Percentiles rank a stretch among this genome's conserved stretches.
Conservation (phyloP, 2,797 vertebrate genomes). For the Falco concolor region DNA sequence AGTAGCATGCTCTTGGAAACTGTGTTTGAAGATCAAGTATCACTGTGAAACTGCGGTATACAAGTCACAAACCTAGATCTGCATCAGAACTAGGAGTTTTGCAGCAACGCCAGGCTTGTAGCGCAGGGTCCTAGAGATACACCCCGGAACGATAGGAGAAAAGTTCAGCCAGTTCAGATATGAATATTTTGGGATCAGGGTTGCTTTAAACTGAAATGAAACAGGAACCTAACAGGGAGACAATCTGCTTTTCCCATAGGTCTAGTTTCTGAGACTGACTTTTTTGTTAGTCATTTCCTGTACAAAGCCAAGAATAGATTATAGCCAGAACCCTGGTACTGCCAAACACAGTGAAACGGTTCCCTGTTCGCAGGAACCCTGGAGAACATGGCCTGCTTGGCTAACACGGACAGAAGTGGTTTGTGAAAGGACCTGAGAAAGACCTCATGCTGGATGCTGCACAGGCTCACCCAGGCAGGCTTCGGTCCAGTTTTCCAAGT, state of each 20-base stretch:
- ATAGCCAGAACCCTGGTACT: background rate
- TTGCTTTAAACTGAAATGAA: background rate
- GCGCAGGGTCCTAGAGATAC: background rate
- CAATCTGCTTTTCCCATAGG: background rate
- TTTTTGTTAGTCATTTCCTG: conserved; percentile 25
- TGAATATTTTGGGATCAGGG: fast-evolving
- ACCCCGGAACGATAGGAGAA: fast-evolving
- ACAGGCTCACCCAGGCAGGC: background rate
- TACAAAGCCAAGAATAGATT: background rate
- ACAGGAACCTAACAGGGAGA: background rate
- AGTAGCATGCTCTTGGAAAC: background rate
- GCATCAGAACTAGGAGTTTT: background rate
- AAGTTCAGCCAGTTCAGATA: fast-evolving
- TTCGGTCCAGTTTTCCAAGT: background rate
- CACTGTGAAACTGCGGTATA: fast-evolving
- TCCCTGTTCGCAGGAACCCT: background rate
- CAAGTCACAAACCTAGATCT: background rate
- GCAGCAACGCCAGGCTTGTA: background rate
- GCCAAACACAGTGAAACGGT: background rate
- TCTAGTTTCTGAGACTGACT: background rate
- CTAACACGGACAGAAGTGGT: background rate
- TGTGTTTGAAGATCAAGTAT: fast-evolving
- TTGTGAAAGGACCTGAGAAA: background rate
- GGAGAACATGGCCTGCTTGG: background rate
- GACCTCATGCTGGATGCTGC: fast-evolving